Percentiles rank a stretch among this genome's conserved stretches.
Conservation (phyloP, 2,113 vertebrate genomes). For the Pedionomus torquatus region DNA sequence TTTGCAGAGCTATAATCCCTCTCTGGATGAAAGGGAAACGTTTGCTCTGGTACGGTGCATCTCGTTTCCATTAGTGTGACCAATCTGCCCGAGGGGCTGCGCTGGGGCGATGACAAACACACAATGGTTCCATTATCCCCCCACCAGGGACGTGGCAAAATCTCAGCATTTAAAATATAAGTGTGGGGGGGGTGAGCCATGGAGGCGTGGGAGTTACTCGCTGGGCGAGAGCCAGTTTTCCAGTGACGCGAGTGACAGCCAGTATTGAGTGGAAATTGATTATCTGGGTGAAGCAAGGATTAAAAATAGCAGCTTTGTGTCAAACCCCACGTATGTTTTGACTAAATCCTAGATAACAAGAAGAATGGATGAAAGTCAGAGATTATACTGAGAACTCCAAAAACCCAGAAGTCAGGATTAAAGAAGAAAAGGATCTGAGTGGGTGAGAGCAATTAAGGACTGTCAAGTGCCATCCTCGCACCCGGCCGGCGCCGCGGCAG, state of each 20-base stretch:
- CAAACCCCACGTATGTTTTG: constrained; percentile 27
- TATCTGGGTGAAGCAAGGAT: constrained; percentile 16
- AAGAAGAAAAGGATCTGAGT: background rate
- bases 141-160: background rate
- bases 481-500: background rate
- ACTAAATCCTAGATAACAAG: constrained; percentile 54
- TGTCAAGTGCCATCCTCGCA: background rate
- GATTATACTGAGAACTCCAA: constrained; percentile 5
- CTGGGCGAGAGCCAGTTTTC: background rate
- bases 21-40: background rate
- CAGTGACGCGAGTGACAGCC: constrained; percentile 18
- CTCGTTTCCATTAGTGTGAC: background rate
- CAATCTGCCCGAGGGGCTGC: background rate
- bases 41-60: background rate
- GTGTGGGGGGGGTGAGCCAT: background rate
- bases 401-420: background rate
- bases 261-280: constrained; percentile 34
- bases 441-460: background rate
- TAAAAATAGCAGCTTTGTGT: constrained; percentile 45
- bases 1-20: background rate
- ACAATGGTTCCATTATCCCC: background rate
- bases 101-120: background rate
- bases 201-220: background rate
- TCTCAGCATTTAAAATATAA: background rate
- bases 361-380: constrained; percentile 43